Evolutionary conservation across 1,140 invertebrate species (phyloP).

Genomic region (Drosophila seguyi): DNA sequence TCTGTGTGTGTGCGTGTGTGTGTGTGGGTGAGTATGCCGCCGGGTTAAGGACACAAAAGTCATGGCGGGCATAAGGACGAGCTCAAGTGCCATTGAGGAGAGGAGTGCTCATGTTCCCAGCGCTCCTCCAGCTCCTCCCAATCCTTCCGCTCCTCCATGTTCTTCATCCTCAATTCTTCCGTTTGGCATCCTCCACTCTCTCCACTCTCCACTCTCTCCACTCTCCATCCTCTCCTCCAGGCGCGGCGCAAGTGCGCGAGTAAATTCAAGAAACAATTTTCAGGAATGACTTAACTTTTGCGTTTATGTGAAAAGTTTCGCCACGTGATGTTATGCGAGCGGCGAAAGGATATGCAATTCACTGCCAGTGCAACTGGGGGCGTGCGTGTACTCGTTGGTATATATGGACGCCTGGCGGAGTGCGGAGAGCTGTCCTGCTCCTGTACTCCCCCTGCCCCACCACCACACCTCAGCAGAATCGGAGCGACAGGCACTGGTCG

Average conservation of each 20-base stretch:
- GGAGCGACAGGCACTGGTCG: constrained; percentile 54
- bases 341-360: constrained; percentile 64
- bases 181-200: neutral
- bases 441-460: neutral
- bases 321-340: constrained; percentile 78
- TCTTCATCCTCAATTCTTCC: neutral
- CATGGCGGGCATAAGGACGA: constrained; percentile 37
- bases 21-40: constrained; percentile 14
- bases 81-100: constrained; percentile 56
- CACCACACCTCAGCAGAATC: constrained; percentile 26
- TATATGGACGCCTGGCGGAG: neutral
- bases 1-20: too few relatives aligned
- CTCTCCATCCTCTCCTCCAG: constrained; percentile 4
- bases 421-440: too few relatives aligned
- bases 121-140: constrained; percentile 5
- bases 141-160: neutral
- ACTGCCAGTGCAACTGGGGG: constrained; percentile 7
- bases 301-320: constrained; percentile 82
- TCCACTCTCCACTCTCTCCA: neutral
- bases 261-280: constrained; percentile 84
- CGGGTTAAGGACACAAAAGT: constrained; percentile 59
- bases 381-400: neutral
- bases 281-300: constrained; percentile 83
- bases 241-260: constrained; percentile 61
- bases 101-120: constrained; percentile 54